phyloP scores from a whole-genome alignment of 1,140 invertebrate genomes.

The Eufriesea mexicana region DNA sequence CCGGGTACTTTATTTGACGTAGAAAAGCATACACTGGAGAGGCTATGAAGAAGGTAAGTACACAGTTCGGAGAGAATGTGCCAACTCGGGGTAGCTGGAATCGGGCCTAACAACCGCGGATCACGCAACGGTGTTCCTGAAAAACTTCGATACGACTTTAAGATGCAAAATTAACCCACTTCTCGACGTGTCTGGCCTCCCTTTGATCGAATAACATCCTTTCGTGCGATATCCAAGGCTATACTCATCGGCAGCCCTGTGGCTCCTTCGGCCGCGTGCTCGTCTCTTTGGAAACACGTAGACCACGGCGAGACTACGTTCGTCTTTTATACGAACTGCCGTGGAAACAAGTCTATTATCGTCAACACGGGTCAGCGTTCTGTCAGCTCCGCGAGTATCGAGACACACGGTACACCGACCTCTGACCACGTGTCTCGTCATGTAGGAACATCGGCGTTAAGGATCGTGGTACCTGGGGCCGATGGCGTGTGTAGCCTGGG shows the following conservation, averaged over 20 bases:
- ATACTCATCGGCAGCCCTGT: not conserved
- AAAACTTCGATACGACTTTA: not conserved
- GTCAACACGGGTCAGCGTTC: too few relatives aligned
- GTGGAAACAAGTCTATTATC: constrained; percentile 7
- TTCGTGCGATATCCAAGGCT: not conserved
- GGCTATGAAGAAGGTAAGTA: not conserved
- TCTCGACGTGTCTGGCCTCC: not conserved
- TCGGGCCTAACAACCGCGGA: not conserved
- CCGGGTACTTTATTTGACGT: not conserved
- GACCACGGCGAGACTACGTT: not conserved
- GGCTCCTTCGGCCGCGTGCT: not conserved
- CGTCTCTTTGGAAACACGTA: not conserved
- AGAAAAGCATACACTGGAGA: not conserved
- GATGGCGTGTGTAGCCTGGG: not conserved
- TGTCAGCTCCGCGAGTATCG: not conserved
- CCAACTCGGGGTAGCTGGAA: not conserved
- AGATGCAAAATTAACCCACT: constrained; percentile 6
- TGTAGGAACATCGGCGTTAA: not conserved
- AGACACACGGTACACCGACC: constrained; percentile 18
- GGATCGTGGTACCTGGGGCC: not conserved
- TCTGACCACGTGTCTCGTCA: constrained; percentile 9
- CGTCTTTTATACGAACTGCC: not conserved
- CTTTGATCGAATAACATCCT: not conserved
- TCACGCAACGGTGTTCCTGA: not conserved
- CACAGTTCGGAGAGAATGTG: not conserved